Conservation (phyloP, 2,888 invertebrate species). For the Calephelis perditalis region DNA sequence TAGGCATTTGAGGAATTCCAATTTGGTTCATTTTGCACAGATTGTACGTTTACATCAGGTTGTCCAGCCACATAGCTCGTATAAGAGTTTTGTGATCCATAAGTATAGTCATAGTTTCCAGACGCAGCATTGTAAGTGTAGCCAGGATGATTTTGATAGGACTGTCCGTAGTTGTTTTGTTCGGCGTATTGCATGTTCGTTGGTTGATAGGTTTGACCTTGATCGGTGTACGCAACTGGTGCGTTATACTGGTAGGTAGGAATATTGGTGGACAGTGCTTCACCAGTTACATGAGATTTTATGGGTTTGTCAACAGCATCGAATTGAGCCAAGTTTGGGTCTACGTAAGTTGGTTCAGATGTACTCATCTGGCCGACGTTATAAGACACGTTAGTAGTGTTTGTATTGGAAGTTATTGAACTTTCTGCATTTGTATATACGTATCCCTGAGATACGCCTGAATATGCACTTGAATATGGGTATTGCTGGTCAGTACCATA, state of each 20-base stretch:
- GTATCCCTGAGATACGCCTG: slow-evolving; percentile 47
- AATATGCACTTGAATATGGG: slow-evolving; percentile 40
- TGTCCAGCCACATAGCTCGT: slow-evolving; percentile 39
- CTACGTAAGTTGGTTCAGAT: slow-evolving; percentile 28
- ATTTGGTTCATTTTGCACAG: slow-evolving; percentile 42
- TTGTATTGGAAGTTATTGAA: slow-evolving; percentile 38
- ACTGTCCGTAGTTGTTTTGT: slow-evolving; percentile 44
- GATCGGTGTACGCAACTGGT: slow-evolving; percentile 36
- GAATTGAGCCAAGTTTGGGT: slow-evolving; percentile 43
- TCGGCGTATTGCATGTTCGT: slow-evolving; percentile 34
- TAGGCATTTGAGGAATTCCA: slow-evolving; percentile 55
- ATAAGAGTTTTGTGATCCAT: slow-evolving; percentile 77
- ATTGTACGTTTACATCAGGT: slow-evolving; percentile 41
- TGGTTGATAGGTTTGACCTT: slow-evolving; percentile 34
- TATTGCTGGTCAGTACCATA: slow-evolving; percentile 44
- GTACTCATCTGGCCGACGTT: slow-evolving; percentile 36
- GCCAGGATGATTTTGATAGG: slow-evolving; percentile 78
- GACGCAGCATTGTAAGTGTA: slow-evolving; percentile 77
- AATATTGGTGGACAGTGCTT: slow-evolving; percentile 46
- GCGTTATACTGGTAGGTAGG: slow-evolving; percentile 32
- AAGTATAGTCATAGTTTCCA: slow-evolving; percentile 79
- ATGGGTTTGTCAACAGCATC: slow-evolving; percentile 63
- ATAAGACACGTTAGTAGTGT: slow-evolving; percentile 36
- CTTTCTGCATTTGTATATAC: slow-evolving; percentile 48
- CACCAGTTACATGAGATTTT: slow-evolving; percentile 63